Conservation (phyloP, 2,113 vertebrate species). For the Zootoca vivipara region DNA sequence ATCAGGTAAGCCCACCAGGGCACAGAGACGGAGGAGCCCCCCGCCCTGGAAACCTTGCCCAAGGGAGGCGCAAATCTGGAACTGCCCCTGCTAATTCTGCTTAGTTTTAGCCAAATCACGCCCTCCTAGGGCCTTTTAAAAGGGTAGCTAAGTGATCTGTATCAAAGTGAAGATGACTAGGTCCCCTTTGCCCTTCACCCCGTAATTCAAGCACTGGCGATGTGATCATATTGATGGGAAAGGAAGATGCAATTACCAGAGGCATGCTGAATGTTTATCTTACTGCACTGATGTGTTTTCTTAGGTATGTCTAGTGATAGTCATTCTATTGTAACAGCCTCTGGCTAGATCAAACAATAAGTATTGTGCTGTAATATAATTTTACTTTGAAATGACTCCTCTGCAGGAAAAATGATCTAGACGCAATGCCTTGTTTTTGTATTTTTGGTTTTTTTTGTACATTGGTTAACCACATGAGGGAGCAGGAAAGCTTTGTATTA, state of each 20-base stretch:
- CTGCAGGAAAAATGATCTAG: slow-evolving; percentile 22
- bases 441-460: slow-evolving; percentile 35
- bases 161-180: not conserved
- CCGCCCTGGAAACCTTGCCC: too few species aligned
- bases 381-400: not conserved
- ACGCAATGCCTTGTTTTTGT: slow-evolving; percentile 23
- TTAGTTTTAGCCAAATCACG: not conserved
- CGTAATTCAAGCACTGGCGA: too few species aligned
- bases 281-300: not conserved
- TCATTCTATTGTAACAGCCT: not conserved
- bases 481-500: not conserved
- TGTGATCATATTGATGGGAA: not conserved
- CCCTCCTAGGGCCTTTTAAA: not conserved
- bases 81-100: not conserved
- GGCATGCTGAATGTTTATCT: not conserved
- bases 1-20: too few species aligned
- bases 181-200: not conserved
- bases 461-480: slow-evolving; percentile 1
- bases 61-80: too few species aligned
- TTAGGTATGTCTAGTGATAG: not conserved
- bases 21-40: too few species aligned
- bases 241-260: not conserved
- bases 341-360: not conserved
- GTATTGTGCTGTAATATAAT: not conserved
- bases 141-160: not conserved